Evolutionary conservation across 2,113 vertebrate genomes (phyloP).

Genomic region (Motacilla tschutschensis): DNA sequence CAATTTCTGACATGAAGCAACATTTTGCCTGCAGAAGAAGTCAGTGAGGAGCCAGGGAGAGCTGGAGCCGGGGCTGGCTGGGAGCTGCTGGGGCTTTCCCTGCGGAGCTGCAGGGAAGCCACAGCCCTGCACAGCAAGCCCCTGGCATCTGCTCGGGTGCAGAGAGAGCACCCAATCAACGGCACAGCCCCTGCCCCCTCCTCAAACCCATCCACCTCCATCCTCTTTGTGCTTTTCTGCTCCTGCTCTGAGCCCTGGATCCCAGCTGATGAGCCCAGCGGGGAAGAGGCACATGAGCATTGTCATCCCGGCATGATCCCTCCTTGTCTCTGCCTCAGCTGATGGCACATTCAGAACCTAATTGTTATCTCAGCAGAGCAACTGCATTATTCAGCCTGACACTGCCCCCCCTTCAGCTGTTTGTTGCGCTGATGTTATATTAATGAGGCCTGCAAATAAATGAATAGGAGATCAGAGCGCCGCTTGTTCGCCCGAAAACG

Average conservation of each 20-base stretch:
- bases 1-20: neutral
- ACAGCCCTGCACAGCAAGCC: neutral
- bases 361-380: conserved; percentile 79
- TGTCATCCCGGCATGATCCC: conserved; percentile 57
- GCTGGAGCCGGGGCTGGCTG: neutral
- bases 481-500: conserved; percentile 60
- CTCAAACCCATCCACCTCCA: neutral
- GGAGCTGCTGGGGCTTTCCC: neutral
- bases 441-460: conserved; percentile 80
- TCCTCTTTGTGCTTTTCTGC: neutral
- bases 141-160: neutral
- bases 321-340: conserved; percentile 65
- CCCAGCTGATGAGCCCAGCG: conserved; percentile 48
- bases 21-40: neutral
- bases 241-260: neutral
- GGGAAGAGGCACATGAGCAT: conserved; percentile 1
- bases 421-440: conserved; percentile 81
- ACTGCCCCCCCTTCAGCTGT: conserved; percentile 73
- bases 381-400: conserved; percentile 81
- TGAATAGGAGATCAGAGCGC: conserved; percentile 71
- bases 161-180: accelerated
- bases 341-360: conserved; percentile 75
- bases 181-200: neutral
- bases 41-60: accelerated
- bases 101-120: neutral